These are phyloP conservation scores for Strongylocentrotus purpuratus DNA, from an alignment of 35 echinoderm and acorn worm species.

Conservation along the genomic window DNA sequence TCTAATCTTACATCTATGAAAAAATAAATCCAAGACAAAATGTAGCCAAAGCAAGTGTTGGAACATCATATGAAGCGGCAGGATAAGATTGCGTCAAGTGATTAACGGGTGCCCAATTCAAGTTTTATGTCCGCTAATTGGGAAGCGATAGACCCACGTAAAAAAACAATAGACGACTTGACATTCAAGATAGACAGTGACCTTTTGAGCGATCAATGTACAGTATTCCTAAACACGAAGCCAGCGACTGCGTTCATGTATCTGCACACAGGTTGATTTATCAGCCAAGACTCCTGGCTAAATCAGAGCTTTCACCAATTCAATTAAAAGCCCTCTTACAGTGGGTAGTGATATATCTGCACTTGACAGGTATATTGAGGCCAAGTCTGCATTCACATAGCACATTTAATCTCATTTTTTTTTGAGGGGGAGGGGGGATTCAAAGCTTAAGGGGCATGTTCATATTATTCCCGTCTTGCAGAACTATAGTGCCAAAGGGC, in stretches of 20 bases:
- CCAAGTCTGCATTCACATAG: not conserved
- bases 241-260: not conserved
- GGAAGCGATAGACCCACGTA: not conserved
- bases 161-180: not conserved
- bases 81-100: not conserved
- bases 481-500: too few relatives aligned
- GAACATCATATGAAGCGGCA: not conserved
- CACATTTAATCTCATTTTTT: not conserved
- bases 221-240: not conserved
- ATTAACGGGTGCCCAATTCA: not conserved
- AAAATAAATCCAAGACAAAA: too few relatives aligned
- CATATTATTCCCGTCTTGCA: not conserved
- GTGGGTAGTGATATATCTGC: not conserved
- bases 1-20: too few relatives aligned
- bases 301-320: conserved; percentile 11
- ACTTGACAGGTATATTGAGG: not conserved
- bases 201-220: not conserved
- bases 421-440: too few relatives aligned
- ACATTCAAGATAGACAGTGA: not conserved
- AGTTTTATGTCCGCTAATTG: not conserved
- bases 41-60: too few relatives aligned
- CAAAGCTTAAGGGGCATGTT: not conserved
- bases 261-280: conserved; percentile 4
- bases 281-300: not conserved
- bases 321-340: not conserved